These are phyloP conservation scores for Scrobipalpa atriplicella DNA, from an alignment of 2,888 invertebrate genomes.

Conservation along the genomic window DNA sequence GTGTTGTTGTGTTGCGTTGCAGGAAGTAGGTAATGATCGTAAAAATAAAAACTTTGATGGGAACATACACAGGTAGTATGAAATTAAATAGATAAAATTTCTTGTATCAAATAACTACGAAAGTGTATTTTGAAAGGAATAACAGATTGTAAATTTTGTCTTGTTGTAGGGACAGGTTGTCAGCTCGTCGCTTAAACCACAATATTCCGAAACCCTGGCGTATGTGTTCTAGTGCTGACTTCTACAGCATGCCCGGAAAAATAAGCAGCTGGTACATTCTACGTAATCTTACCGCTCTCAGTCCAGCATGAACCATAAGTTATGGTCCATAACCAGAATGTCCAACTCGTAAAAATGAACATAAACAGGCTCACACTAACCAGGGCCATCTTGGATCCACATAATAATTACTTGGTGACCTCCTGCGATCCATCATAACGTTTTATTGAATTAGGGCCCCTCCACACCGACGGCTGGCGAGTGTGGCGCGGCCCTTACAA, in stretches of 20 bases:
- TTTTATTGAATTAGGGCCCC: conserved; percentile 64
- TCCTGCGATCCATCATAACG: conserved; percentile 58
- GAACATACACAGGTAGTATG: no score
- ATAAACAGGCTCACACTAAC: not conserved
- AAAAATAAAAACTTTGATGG: not conserved
- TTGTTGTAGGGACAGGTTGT: no score
- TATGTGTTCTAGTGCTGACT: not conserved
- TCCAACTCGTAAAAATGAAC: not conserved
- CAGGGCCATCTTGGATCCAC: conserved; percentile 7
- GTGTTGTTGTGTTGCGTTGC: conserved; percentile 4
- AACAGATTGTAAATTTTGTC: no score
- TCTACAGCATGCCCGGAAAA: no score
- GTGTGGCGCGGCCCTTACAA: conserved; percentile 25
- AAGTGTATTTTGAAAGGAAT: no score
- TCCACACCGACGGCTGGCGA: conserved; percentile 42
- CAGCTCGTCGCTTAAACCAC: no score
- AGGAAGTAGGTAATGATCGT: conserved; percentile 6
- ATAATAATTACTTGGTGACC: conserved; percentile 9
- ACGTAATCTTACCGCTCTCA: not conserved
- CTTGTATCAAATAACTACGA: no score
- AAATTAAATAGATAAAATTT: no score
- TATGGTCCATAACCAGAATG: not conserved
- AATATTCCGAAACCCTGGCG: no score
- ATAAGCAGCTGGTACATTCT: no score
- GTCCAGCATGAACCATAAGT: not conserved